These are phyloP conservation scores for Hirtodrosophila confusa DNA, from an alignment of 2,888 invertebrate species.

Conservation along the genomic window DNA sequence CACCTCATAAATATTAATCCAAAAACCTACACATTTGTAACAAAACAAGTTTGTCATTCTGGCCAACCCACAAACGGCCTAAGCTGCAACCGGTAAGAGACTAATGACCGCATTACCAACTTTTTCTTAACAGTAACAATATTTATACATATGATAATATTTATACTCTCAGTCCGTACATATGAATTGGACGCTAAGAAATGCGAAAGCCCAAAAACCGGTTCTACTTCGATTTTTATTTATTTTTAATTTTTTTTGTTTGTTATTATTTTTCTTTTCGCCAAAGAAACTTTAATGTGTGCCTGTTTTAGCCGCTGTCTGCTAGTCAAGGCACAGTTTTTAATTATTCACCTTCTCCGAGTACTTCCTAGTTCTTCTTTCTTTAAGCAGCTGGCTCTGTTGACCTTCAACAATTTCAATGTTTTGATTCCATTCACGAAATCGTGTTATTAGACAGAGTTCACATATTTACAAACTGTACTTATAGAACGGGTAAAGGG, in stretches of 20 bases:
- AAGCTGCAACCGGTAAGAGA: conserved; percentile 25
- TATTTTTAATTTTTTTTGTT: conserved; percentile 11
- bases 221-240: conserved; percentile 42
- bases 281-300: conserved; percentile 2
- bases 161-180: conserved; percentile 5
- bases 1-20: not conserved
- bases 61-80: conserved; percentile 7
- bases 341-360: conserved; percentile 13
- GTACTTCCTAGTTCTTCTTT: conserved; percentile 22
- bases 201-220: conserved; percentile 57
- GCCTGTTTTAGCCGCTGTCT: not conserved
- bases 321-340: conserved; percentile 19
- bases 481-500: too few species aligned
- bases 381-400: conserved; percentile 1
- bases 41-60: conserved; percentile 47
- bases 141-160: conserved; percentile 16
- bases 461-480: too few species aligned
- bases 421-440: not conserved
- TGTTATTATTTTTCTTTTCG: conserved; percentile 5
- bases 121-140: conserved; percentile 29
- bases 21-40: not conserved
- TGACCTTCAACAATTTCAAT: conserved; percentile 20
- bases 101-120: conserved; percentile 52
- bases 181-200: conserved; percentile 36
- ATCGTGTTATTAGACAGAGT: conserved; percentile 8